A percentile compares a stretch with the other conserved stretches of the same genome.
These are phyloP conservation scores for Physeter macrocephalus DNA, from an alignment of 2,113 vertebrate species.

Conservation along the genomic window DNA sequence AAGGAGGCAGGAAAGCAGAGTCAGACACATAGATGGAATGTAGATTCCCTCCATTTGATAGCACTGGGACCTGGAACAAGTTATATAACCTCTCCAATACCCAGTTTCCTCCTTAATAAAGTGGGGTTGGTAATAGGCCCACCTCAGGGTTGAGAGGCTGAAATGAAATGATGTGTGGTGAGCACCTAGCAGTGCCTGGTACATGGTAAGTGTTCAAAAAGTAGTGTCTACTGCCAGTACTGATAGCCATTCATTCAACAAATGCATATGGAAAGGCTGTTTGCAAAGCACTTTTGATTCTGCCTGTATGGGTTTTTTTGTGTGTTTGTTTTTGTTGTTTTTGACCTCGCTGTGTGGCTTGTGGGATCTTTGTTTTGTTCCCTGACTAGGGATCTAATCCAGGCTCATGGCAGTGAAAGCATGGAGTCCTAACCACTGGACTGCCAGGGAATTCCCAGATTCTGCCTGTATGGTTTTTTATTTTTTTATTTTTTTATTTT, in stretches of 20 bases:
- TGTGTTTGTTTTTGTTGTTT: no score
- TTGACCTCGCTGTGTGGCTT: no score
- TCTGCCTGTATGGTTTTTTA: no score
- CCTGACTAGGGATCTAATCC: no score
- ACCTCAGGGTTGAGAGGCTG: neutral
- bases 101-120: neutral
- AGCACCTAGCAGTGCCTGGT: neutral
- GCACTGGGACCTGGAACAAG: neutral
- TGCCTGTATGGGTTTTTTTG: neutral
- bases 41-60: neutral
- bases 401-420: neutral
- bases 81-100: neutral
- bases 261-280: neutral
- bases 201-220: neutral
- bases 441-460: neutral
- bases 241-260: neutral
- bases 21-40: neutral
- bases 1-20: neutral
- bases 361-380: no score
- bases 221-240: neutral
- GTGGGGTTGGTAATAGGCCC: neutral
- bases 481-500: no score
- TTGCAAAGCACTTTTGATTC: neutral
- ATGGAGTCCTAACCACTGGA: neutral
- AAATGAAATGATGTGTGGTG: neutral